Evolutionary conservation across 2,888 invertebrate genomes (phyloP).

Genomic region (Nymphalis polychloros): DNA sequence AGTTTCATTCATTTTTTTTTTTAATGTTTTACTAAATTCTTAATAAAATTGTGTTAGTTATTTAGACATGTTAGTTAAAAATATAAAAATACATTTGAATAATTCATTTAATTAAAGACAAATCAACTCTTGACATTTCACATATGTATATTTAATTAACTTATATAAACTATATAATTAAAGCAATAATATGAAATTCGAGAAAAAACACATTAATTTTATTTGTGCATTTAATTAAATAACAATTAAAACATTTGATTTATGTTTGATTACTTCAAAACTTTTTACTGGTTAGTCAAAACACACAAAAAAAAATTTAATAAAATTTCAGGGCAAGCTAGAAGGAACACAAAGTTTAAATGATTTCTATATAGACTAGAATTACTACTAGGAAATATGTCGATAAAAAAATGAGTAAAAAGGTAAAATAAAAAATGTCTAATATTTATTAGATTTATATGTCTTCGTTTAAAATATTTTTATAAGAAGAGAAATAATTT

Average conservation of each 20-base stretch:
- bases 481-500: not conserved
- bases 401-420: constrained; percentile 1
- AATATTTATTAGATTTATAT: not conserved
- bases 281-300: not conserved
- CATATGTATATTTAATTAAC: constrained; percentile 7
- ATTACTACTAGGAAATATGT: constrained; percentile 28
- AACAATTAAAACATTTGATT: constrained; percentile 21
- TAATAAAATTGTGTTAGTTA: constrained; percentile 25
- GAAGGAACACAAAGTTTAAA: constrained; percentile 27
- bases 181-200: constrained; percentile 33
- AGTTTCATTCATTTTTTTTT: not conserved
- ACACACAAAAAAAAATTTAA: constrained; percentile 6
- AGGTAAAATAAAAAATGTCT: not conserved
- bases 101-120: constrained; percentile 34
- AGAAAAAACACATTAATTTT: constrained; percentile 32
- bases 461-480: constrained; percentile 1
- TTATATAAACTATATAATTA: constrained; percentile 17
- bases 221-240: constrained; percentile 37
- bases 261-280: constrained; percentile 28
- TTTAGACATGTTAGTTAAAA: constrained; percentile 35
- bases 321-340: constrained; percentile 32
- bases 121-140: constrained; percentile 30
- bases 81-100: constrained; percentile 30
- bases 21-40: constrained; percentile 13
- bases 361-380: constrained; percentile 29